These are phyloP conservation scores for Siphlonurus alternatus DNA, from an alignment of 2,888 invertebrate species.

Conservation along the genomic window DNA sequence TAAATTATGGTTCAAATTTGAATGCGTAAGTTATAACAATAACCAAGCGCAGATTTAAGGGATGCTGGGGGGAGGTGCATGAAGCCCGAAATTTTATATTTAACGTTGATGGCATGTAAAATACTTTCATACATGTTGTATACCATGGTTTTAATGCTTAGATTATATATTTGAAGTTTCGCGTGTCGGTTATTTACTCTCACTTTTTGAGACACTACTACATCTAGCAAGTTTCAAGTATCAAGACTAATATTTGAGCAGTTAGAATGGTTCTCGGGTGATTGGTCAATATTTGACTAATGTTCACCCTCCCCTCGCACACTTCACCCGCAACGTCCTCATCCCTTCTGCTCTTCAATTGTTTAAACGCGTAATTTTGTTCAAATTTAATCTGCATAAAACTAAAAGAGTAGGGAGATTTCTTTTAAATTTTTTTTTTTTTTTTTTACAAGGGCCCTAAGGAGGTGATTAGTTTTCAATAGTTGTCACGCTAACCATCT, in stretches of 20 bases:
- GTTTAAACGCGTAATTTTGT: neutral
- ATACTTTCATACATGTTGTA: too few relatives aligned
- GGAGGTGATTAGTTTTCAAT: neutral
- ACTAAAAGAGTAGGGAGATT: neutral
- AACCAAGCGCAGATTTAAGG: too few relatives aligned
- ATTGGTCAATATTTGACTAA: conserved; percentile 2
- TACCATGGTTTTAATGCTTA: too few relatives aligned
- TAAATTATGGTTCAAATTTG: too few relatives aligned
- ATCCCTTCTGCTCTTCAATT: neutral
- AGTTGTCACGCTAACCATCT: neutral
- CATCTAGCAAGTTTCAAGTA: neutral
- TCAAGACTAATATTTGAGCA: conserved; percentile 1
- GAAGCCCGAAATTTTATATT: too few relatives aligned
- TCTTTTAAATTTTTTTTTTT: neutral
- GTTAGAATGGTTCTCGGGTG: neutral
- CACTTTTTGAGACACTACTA: neutral
- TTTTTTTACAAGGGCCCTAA: neutral
- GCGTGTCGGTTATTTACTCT: neutral
- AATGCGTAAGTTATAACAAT: too few relatives aligned
- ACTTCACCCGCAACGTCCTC: neutral
- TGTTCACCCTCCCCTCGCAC: neutral
- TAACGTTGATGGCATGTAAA: too few relatives aligned
- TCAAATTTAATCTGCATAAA: neutral
- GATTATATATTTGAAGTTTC: too few relatives aligned
- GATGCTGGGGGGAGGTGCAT: too few relatives aligned